Percentiles rank a stretch among this genome's conserved stretches.
Evolutionary conservation across 2,113 vertebrate genomes (phyloP).

Genomic region (Periophthalmodon schlosseri): DNA sequence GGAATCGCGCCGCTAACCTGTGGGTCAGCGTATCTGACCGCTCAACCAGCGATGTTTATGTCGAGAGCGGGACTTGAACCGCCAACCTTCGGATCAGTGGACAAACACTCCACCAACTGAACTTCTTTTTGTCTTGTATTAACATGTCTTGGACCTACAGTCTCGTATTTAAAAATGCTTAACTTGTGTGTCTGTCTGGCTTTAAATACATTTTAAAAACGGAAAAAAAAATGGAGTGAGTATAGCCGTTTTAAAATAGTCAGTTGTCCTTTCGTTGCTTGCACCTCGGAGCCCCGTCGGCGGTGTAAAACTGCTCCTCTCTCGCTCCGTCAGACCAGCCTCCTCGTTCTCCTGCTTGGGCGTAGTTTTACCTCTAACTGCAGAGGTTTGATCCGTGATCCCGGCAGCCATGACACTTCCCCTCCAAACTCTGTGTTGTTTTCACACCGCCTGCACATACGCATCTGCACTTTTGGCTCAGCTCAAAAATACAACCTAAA

Average conservation of each 20-base stretch:
- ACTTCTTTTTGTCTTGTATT: no score
- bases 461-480: constrained; percentile 30
- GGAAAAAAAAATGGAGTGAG: constrained; percentile 22
- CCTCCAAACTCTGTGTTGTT: constrained; percentile 45
- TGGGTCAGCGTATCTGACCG: no score
- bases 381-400: constrained; percentile 69
- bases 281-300: constrained; percentile 61
- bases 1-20: no score
- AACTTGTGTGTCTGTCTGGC: no score
- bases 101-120: no score
- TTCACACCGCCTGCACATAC: constrained; percentile 51
- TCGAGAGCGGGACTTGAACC: no score
- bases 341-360: constrained; percentile 52
- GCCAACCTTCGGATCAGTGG: no score
- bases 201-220: no score
- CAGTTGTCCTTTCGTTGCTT: constrained; percentile 53
- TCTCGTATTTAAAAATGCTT: no score
- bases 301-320: constrained; percentile 49
- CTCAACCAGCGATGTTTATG: no score
- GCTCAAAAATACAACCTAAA: constrained; percentile 37
- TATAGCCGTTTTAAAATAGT: constrained; percentile 61
- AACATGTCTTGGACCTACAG: no score
- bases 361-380: constrained; percentile 56
- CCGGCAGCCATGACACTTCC: constrained; percentile 54
- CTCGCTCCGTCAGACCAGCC: constrained; percentile 56